Evolutionary conservation across 2,888 invertebrate species (phyloP).

Genomic region (Drosophila ochracea): DNA sequence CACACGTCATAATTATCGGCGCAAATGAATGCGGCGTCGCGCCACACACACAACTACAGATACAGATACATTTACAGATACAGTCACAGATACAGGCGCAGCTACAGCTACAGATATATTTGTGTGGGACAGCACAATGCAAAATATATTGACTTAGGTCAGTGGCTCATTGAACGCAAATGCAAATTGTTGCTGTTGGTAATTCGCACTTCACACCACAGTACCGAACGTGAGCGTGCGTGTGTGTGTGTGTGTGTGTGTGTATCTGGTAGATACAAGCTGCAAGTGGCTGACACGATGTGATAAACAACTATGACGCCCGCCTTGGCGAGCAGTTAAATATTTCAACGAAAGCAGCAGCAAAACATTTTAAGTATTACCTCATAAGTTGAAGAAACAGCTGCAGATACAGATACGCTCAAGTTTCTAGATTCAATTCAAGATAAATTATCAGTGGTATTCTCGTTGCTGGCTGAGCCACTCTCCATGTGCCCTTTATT

Average conservation of each 20-base stretch:
- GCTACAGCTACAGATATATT: constrained; percentile 41
- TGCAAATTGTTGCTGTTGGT: constrained; percentile 80
- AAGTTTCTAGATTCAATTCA: constrained; percentile 9
- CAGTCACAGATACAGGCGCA: constrained; percentile 41
- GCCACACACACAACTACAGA: constrained; percentile 27
- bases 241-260: neutral
- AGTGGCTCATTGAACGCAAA: constrained; percentile 84
- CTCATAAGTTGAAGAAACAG: constrained; percentile 52
- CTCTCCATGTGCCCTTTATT: neutral
- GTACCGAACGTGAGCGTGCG: constrained; percentile 11
- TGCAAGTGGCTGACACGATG: constrained; percentile 78
- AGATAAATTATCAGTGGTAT: constrained; percentile 7
- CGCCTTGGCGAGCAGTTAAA: constrained; percentile 66
- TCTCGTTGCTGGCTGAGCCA: neutral
- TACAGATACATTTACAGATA: constrained; percentile 31
- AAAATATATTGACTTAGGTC: constrained; percentile 83
- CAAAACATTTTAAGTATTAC: constrained; percentile 59
- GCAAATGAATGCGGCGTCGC: constrained; percentile 62
- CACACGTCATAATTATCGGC: constrained; percentile 76
- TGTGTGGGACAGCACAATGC: constrained; percentile 65
- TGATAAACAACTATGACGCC: constrained; percentile 78
- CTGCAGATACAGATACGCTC: constrained; percentile 2
- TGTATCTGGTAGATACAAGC: constrained; percentile 69
- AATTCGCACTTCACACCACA: constrained; percentile 74
- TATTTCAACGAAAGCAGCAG: constrained; percentile 21